Evolutionary conservation across 2,113 vertebrate species (phyloP).

Genomic region (Lanius ludovicianus): DNA sequence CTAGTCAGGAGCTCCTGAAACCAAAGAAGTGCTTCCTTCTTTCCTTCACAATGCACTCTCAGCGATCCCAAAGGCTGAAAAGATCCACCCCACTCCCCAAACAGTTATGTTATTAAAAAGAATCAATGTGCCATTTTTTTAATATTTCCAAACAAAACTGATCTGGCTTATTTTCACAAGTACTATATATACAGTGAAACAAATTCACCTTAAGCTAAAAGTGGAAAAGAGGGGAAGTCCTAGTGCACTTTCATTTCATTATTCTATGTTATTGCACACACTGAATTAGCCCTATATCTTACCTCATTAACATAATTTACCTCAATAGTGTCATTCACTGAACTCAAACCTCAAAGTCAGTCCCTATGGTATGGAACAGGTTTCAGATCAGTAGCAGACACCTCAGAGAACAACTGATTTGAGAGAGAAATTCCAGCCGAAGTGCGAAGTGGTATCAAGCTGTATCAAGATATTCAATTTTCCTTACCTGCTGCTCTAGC

Average conservation of each 20-base stretch:
- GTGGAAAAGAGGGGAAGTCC: not conserved
- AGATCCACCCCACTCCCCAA: not conserved
- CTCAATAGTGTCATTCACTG: not conserved
- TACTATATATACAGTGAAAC: not conserved
- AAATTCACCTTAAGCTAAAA: not conserved
- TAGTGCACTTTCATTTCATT: not conserved
- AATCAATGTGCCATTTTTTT: not conserved
- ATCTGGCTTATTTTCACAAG: not conserved
- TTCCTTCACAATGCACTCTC: not conserved
- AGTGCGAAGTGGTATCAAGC: not conserved
- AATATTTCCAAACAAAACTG: not conserved
- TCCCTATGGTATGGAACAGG: not conserved
- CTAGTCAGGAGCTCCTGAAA: not conserved
- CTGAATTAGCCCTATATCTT: not conserved
- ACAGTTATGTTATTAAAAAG: not conserved
- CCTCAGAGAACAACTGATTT: not conserved
- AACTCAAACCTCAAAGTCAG: not conserved
- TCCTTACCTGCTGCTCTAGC: slow-evolving; percentile 88
- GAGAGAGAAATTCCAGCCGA: not conserved
- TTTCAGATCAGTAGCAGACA: not conserved
- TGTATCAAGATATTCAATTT: not conserved
- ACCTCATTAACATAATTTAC: not conserved
- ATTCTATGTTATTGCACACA: not conserved
- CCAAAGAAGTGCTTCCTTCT: not conserved
- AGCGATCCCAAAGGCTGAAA: not conserved